phyloP scores from a whole-genome alignment of 2,113 vertebrate species.

The Oostethus manadensis region DNA sequence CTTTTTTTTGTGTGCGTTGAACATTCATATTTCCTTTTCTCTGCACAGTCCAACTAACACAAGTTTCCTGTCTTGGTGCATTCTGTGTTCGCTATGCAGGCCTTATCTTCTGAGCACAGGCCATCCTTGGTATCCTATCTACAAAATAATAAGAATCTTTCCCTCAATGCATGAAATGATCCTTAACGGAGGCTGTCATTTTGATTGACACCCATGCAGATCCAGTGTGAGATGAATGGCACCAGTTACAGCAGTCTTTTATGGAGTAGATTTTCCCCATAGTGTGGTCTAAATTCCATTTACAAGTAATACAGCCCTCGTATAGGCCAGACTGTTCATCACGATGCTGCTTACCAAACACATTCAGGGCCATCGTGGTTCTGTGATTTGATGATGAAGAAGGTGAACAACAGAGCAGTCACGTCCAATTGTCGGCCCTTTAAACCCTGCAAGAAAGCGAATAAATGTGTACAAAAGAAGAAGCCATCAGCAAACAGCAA shows the following conservation, averaged over 20 bases:
- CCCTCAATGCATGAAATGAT: no score
- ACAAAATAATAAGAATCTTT: constrained; percentile 38
- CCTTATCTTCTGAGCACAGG: constrained; percentile 50
- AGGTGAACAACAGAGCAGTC: constrained; percentile 25
- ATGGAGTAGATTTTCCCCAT: no score
- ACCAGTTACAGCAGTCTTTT: no score
- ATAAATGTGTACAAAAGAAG: background rate
- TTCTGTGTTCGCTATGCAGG: constrained; percentile 16
- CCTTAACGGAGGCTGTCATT: background rate
- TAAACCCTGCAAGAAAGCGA: constrained; percentile 22
- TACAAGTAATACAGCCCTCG: background rate
- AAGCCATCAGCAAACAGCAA: background rate
- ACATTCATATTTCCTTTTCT: background rate
- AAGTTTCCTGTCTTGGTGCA: constrained; percentile 44
- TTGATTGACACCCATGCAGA: background rate
- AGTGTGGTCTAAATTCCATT: no score
- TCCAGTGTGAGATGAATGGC: no score
- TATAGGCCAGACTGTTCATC: background rate
- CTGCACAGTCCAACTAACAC: constrained; percentile 26
- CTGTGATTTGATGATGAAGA: constrained; percentile 24
- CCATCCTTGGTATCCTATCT: constrained; percentile 53
- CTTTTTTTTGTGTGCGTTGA: no score
- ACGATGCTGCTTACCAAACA: constrained; percentile 60
- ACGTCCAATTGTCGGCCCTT: constrained; percentile 25
- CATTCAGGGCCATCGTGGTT: constrained; percentile 66